phyloP scores from a whole-genome alignment of 2,113 vertebrate genomes.

The Tapirus terrestris region DNA sequence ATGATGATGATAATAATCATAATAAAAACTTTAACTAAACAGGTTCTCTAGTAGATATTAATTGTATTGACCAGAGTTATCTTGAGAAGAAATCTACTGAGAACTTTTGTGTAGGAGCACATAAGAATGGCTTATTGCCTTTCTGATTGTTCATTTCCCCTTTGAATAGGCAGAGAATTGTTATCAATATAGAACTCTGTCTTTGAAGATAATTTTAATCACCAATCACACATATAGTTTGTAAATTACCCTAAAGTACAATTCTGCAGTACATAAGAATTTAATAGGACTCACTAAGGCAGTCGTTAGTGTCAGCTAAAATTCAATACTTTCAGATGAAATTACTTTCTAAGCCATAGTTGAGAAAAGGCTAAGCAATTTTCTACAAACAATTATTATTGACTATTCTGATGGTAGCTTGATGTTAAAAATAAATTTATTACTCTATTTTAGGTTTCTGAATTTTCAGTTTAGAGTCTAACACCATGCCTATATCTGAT shows the following conservation, averaged over 20 bases:
- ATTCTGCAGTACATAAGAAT: slow-evolving; percentile 67
- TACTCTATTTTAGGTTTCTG: slow-evolving; percentile 73
- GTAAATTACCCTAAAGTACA: slow-evolving; percentile 65
- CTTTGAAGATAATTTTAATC: slow-evolving; percentile 56
- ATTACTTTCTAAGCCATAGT: slow-evolving; percentile 71
- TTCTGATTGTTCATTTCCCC: neutral
- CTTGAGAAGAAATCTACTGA: neutral
- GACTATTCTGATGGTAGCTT: slow-evolving; percentile 18
- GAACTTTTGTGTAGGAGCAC: neutral
- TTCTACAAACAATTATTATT: slow-evolving; percentile 77
- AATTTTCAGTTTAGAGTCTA: slow-evolving; percentile 72
- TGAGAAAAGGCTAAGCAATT: slow-evolving; percentile 63
- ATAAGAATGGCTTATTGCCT: neutral
- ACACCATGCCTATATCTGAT: slow-evolving; percentile 71
- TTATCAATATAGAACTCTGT: neutral
- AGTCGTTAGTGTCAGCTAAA: slow-evolving; percentile 48
- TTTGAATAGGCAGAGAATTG: neutral
- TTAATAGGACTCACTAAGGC: slow-evolving; percentile 11
- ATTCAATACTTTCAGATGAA: slow-evolving; percentile 58
- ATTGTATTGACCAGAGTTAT: neutral
- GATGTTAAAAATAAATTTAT: slow-evolving; percentile 80
- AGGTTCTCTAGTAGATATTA: neutral
- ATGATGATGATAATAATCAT: neutral
- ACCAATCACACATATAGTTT: slow-evolving; percentile 52
- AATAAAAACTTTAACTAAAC: neutral